Conservation (phyloP, 2,888 invertebrate species). For the Chromoteleia sp. region DNA sequence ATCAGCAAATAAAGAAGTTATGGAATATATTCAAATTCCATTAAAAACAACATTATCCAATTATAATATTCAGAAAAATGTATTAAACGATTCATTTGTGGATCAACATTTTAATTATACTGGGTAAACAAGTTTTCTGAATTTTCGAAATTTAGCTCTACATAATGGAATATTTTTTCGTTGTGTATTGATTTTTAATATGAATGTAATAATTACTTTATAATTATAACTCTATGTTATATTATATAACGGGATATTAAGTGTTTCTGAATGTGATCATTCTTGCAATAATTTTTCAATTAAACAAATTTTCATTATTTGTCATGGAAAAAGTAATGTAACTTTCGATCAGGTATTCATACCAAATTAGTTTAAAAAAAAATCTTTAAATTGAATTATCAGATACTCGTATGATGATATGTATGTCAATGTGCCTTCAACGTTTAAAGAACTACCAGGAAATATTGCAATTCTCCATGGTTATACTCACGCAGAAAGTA, state of each 20-base stretch:
- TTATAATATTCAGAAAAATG: background rate
- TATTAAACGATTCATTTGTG: background rate
- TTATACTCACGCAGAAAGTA: slow-evolving; percentile 77
- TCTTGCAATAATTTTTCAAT: too few relatives aligned
- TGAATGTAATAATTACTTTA: background rate
- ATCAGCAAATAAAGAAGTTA: background rate
- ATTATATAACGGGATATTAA: too few relatives aligned
- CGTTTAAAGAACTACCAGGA: slow-evolving; percentile 73
- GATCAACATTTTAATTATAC: background rate
- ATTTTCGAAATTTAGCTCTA: background rate
- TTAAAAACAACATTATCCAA: background rate
- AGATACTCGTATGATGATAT: slow-evolving; percentile 70
- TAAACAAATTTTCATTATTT: too few relatives aligned
- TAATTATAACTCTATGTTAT: too few relatives aligned
- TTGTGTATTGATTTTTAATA: background rate
- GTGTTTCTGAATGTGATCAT: too few relatives aligned
- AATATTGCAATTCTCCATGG: slow-evolving; percentile 78
- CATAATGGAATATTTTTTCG: too few relatives aligned
- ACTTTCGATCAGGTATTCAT: too few relatives aligned
- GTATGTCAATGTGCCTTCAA: slow-evolving; percentile 78
- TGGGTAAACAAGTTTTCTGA: background rate
- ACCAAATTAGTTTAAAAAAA: too few relatives aligned
- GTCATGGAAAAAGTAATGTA: too few relatives aligned
- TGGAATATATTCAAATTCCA: background rate
- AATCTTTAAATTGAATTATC: background rate